Evolutionary conservation across 2,797 vertebrate species (phyloP).

Genomic region (Pelobates cultripes): DNA sequence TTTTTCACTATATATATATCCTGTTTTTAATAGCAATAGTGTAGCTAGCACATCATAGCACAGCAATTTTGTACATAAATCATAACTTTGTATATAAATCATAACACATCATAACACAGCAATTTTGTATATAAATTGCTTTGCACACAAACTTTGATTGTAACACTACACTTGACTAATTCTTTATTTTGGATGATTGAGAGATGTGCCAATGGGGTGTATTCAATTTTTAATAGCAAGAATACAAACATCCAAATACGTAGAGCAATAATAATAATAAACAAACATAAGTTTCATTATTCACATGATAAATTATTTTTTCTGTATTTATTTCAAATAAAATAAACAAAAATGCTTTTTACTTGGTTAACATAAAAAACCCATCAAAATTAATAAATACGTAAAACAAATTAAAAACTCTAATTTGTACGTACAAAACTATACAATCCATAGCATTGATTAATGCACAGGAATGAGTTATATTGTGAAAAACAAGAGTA

Average conservation of each 20-base stretch:
- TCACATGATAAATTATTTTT: constrained; percentile 33
- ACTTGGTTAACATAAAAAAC: constrained; percentile 46
- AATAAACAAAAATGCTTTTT: constrained; percentile 40
- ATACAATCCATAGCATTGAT: constrained; percentile 48
- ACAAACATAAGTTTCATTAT: constrained; percentile 18
- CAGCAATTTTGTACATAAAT: no score
- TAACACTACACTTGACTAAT: constrained; percentile 30
- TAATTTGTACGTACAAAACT: constrained; percentile 53
- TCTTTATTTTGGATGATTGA: constrained; percentile 47
- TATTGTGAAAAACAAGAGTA: constrained; percentile 4
- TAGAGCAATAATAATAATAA: constrained; percentile 38
- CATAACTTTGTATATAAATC: no score
- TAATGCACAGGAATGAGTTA: constrained; percentile 44
- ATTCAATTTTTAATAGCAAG: constrained; percentile 47
- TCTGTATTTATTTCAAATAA: constrained; percentile 12
- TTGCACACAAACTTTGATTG: constrained; percentile 12
- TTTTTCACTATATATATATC: no score
- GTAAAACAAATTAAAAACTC: constrained; percentile 52
- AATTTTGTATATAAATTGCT: neutral
- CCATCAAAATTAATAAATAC: constrained; percentile 52
- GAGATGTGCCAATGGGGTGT: constrained; percentile 49
- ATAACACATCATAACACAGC: no score
- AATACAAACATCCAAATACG: constrained; percentile 43
- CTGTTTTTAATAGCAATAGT: no score
- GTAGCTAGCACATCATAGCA: no score